Evolutionary conservation across 2,113 vertebrate species (phyloP).

Genomic region (Psilopsiagon aymara): DNA sequence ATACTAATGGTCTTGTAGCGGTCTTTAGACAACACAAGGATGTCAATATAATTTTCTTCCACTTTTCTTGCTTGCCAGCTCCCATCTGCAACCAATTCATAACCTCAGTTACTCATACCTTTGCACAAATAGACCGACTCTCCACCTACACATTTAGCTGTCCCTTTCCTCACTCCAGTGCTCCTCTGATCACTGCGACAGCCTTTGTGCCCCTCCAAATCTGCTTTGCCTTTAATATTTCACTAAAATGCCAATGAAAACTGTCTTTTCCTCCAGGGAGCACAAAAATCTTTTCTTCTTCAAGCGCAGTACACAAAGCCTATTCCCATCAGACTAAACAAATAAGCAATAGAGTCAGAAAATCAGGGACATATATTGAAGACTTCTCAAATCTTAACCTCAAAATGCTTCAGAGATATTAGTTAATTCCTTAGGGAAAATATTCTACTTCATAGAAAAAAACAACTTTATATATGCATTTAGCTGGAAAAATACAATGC

Average conservation of each 20-base stretch:
- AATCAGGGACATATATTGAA: constrained; percentile 56
- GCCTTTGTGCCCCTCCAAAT: constrained; percentile 78
- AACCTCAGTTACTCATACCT: constrained; percentile 79
- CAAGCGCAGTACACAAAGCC: constrained; percentile 56
- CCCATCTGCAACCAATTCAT: constrained; percentile 79
- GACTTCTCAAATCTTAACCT: constrained; percentile 54
- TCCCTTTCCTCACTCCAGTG: constrained; percentile 71
- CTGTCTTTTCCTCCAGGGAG: constrained; percentile 68
- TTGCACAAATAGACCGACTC: constrained; percentile 61
- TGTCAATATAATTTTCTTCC: constrained; percentile 84
- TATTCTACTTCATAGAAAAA: background rate
- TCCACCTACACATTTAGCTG: constrained; percentile 62
- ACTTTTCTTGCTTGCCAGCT: constrained; percentile 77
- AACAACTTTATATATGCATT: background rate
- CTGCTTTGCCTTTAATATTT: constrained; percentile 87
- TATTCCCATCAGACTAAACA: constrained; percentile 73
- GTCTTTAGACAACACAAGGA: constrained; percentile 68
- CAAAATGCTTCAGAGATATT: constrained; percentile 44
- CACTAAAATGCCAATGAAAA: constrained; percentile 80
- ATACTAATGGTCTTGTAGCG: constrained; percentile 73
- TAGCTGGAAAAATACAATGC: background rate
- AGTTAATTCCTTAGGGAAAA: constrained; percentile 60
- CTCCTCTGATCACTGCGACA: constrained; percentile 80
- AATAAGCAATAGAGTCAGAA: constrained; percentile 67
- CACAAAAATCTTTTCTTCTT: constrained; percentile 58